These are phyloP conservation scores for Kryptopterus vitreolus DNA, from an alignment of 2,797 vertebrate species.

Conservation along the genomic window DNA sequence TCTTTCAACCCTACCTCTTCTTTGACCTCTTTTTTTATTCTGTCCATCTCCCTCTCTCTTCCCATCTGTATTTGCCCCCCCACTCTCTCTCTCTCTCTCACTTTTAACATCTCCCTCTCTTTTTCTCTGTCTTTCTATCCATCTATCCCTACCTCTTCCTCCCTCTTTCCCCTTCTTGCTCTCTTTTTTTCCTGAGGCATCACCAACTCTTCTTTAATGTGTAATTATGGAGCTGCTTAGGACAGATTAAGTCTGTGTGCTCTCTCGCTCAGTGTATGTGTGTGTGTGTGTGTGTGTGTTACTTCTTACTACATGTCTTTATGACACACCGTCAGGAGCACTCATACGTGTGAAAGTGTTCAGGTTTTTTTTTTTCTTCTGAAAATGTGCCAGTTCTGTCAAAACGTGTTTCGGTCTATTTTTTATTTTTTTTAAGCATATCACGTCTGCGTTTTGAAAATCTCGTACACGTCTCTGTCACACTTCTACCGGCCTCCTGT, in stretches of 20 bases:
- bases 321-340: neutral
- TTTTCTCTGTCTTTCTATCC: neutral
- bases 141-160: too few species aligned
- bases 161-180: neutral
- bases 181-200: constrained; percentile 31
- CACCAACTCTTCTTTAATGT: constrained; percentile 45
- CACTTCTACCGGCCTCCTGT: neutral
- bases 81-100: neutral
- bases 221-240: constrained; percentile 54
- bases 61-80: too few species aligned
- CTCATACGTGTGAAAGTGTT: neutral
- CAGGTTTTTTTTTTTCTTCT: neutral
- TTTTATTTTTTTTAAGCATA: neutral
- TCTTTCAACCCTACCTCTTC: too few species aligned
- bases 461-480: neutral
- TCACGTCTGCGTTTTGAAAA: neutral
- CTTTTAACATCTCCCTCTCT: constrained; percentile 28
- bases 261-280: neutral
- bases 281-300: constrained; percentile 1
- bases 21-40: neutral
- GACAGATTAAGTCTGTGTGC: constrained; percentile 46
- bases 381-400: constrained; percentile 4
- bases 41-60: constrained; percentile 13
- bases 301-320: neutral
- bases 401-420: neutral